Evolutionary conservation across 2,888 invertebrate species (phyloP).

Genomic region (Hyposoter dolosus): DNA sequence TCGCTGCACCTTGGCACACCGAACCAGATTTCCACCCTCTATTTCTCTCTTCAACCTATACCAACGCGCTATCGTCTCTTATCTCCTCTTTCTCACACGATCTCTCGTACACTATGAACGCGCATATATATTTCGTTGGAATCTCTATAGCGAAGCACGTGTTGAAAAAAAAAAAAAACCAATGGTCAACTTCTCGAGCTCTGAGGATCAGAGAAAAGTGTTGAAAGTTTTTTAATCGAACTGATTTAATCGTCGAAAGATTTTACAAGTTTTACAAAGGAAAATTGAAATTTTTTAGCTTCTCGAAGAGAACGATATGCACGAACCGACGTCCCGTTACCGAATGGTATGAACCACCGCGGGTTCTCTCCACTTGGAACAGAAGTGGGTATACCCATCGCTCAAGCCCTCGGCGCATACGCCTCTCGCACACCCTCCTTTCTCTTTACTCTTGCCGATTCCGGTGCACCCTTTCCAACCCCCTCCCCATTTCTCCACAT

Average conservation of each 20-base stretch:
- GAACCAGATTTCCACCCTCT: slow-evolving; percentile 74
- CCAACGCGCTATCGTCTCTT: slow-evolving; percentile 8
- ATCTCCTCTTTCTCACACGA: slow-evolving; percentile 17
- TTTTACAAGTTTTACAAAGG: not conserved
- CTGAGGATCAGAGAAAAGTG: not conserved
- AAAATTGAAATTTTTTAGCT: not conserved
- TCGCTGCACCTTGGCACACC: slow-evolving; percentile 80
- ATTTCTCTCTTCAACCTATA: slow-evolving; percentile 42
- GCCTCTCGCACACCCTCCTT: slow-evolving; percentile 38
- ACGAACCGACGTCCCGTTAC: slow-evolving; percentile 53
- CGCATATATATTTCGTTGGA: not conserved
- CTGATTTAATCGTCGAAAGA: not conserved
- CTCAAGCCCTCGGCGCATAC: slow-evolving; percentile 60
- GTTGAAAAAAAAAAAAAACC: slow-evolving; percentile 5
- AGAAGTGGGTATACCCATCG: slow-evolving; percentile 56
- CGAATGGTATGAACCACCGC: slow-evolving; percentile 58
- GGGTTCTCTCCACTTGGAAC: slow-evolving; percentile 1
- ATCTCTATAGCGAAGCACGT: slow-evolving; percentile 43
- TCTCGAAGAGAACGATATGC: slow-evolving; percentile 33
- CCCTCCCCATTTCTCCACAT: slow-evolving; percentile 22
- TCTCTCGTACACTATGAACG: slow-evolving; percentile 3
- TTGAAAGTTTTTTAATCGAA: not conserved
- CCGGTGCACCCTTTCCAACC: slow-evolving; percentile 41
- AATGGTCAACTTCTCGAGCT: not conserved
- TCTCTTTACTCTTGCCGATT: slow-evolving; percentile 30